phyloP scores from a whole-genome alignment of 2,797 vertebrate genomes.

The Eremophila alpestris region DNA sequence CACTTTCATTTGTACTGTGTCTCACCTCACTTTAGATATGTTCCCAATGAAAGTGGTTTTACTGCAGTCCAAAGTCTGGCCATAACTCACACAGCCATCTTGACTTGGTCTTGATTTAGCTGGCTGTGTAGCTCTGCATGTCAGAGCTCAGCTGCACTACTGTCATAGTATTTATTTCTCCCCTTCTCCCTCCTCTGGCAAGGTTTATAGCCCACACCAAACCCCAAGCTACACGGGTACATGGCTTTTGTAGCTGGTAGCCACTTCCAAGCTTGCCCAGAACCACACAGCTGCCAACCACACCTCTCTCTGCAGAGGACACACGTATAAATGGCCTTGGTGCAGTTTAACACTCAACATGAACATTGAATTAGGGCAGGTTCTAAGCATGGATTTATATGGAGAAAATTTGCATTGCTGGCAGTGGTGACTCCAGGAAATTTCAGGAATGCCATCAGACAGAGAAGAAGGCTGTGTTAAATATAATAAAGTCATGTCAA shows the following conservation, averaged over 20 bases:
- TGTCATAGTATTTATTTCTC: conserved; percentile 12
- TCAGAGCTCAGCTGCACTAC: neutral
- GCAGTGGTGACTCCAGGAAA: neutral
- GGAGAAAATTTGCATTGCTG: neutral
- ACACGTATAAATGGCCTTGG: neutral
- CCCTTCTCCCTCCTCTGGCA: neutral
- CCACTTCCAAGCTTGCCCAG: neutral
- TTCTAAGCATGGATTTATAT: neutral
- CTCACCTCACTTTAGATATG: neutral
- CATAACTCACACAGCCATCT: neutral
- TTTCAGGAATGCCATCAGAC: neutral
- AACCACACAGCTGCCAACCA: neutral
- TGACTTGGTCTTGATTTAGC: conserved; percentile 25
- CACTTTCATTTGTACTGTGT: neutral
- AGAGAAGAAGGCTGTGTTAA: neutral
- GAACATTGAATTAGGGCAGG: neutral
- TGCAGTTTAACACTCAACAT: neutral
- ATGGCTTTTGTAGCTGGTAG: neutral
- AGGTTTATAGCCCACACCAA: neutral
- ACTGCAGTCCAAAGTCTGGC: neutral
- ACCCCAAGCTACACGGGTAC: neutral
- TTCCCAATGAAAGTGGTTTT: neutral
- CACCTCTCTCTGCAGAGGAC: neutral
- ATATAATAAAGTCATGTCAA: neutral
- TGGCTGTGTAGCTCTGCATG: neutral